These are phyloP conservation scores for Bubo bubo DNA, from an alignment of 2,113 vertebrate genomes.

Conservation along the genomic window DNA sequence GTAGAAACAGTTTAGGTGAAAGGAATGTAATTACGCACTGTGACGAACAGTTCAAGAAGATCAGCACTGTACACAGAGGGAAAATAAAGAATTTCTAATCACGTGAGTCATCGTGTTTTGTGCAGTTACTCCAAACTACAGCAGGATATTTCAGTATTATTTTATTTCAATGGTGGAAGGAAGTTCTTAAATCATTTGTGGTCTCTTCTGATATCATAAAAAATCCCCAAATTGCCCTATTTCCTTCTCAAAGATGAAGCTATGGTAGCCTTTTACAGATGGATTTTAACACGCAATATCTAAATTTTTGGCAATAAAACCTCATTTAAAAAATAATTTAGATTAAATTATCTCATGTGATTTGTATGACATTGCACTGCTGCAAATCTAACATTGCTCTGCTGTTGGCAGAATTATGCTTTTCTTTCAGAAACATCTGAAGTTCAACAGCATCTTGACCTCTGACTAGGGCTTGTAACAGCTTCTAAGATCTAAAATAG, in stretches of 20 bases:
- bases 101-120: not conserved
- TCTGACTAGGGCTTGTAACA: not conserved
- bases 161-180: conserved; percentile 23
- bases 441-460: conserved; percentile 50
- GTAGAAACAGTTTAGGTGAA: conserved; percentile 13
- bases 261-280: not conserved
- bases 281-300: not conserved
- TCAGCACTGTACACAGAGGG: not conserved
- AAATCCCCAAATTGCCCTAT: not conserved
- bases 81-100: conserved; percentile 26
- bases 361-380: not conserved
- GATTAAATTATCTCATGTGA: not conserved
- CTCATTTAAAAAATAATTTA: not conserved
- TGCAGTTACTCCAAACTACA: conserved; percentile 15
- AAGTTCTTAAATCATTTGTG: conserved; percentile 2
- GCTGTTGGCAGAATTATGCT: not conserved
- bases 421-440: not conserved
- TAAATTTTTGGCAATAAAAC: not conserved
- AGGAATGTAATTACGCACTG: not conserved
- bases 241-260: not conserved
- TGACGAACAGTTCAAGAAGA: not conserved
- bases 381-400: not conserved
- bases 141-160: conserved; percentile 9
- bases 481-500: conserved; percentile 11
- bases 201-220: conserved; percentile 5